Percentiles rank a stretch among this genome's conserved stretches.
Evolutionary conservation across 2,113 vertebrate genomes (phyloP).

Genomic region (Onychostoma macrolepis): DNA sequence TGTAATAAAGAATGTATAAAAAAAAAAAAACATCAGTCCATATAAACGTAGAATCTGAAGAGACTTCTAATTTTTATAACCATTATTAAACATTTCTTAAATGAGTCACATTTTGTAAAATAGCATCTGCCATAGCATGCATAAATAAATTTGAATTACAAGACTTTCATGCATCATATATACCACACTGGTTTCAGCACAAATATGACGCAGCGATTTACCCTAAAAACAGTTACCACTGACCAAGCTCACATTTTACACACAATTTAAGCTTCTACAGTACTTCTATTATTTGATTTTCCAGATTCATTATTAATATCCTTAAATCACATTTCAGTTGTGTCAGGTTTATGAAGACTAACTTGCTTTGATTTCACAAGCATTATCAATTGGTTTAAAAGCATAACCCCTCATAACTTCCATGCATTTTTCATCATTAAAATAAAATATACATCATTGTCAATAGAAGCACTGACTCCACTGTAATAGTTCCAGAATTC

Average conservation of each 20-base stretch:
- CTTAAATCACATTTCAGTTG: not conserved
- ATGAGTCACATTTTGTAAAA: not conserved
- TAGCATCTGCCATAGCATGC: not conserved
- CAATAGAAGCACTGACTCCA: slow-evolving; percentile 93
- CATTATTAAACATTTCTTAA: not conserved
- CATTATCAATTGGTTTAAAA: not conserved
- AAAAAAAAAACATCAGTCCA: not conserved
- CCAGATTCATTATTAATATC: not conserved
- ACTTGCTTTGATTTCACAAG: not conserved
- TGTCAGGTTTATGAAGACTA: not conserved
- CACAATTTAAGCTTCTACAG: slow-evolving; percentile 1
- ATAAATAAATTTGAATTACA: slow-evolving; percentile 2
- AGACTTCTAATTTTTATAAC: not conserved
- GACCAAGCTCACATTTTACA: not conserved
- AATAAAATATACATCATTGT: slow-evolving; percentile 91
- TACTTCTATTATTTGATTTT: not conserved
- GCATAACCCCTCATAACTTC: slow-evolving; percentile 76
- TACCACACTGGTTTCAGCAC: not conserved
- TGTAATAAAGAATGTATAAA: slow-evolving; percentile 12
- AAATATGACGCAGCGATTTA: no score
- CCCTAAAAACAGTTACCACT: not conserved
- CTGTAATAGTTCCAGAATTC: slow-evolving; percentile 95
- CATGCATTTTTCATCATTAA: slow-evolving; percentile 94
- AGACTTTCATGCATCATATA: not conserved
- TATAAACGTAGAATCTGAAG: not conserved